Percentiles rank a stretch among this genome's conserved stretches.
Conservation (phyloP, 2,888 invertebrate species). For the Mechanitis messenoides region DNA sequence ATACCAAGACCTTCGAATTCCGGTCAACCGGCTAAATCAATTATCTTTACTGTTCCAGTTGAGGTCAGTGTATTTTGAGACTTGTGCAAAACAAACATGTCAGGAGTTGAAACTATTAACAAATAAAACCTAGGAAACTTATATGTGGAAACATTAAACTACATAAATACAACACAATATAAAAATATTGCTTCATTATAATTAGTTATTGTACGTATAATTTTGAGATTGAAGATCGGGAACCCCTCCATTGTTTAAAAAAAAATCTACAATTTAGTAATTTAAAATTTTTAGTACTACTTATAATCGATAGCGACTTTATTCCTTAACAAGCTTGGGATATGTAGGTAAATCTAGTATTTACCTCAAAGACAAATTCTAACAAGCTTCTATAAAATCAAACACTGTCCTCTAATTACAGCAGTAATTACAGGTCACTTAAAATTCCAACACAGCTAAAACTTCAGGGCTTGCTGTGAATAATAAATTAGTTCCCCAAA, state of each 20-base stretch:
- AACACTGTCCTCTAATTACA: not conserved
- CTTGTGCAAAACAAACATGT: not conserved
- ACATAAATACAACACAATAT: too few species aligned
- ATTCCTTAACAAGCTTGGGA: too few species aligned
- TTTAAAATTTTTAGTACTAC: too few species aligned
- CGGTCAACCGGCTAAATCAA: conserved; percentile 14
- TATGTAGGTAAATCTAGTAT: too few species aligned
- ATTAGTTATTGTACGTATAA: too few species aligned
- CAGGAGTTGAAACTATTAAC: not conserved
- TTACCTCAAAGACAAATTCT: not conserved
- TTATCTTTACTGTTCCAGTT: conserved; percentile 22
- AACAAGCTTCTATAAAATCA: not conserved
- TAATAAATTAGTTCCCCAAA: not conserved
- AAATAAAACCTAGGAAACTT: too few species aligned
- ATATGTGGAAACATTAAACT: too few species aligned
- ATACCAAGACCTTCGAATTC: not conserved
- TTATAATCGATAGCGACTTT: too few species aligned
- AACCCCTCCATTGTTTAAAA: too few species aligned
- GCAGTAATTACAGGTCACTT: conserved; percentile 1
- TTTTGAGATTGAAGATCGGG: too few species aligned
- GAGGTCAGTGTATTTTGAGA: conserved; percentile 13
- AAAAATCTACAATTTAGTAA: too few species aligned
- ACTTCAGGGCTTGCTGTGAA: not conserved
- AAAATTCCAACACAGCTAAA: not conserved
- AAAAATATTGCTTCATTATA: too few species aligned